Conservation (phyloP, 2,797 vertebrate species). For the Trematomus bernacchii region DNA sequence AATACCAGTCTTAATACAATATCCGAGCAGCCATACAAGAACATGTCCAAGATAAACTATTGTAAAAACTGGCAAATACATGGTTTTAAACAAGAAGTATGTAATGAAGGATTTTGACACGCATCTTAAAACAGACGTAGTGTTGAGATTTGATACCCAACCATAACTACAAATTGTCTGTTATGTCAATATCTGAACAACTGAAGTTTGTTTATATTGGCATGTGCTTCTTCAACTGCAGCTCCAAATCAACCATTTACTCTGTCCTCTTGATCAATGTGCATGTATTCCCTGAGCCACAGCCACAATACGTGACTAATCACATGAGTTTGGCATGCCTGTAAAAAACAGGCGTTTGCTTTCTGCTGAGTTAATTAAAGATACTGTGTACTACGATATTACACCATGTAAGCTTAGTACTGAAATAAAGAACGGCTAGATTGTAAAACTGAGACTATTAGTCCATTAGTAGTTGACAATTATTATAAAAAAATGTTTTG, state of each 20-base stretch:
- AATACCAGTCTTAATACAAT: no score
- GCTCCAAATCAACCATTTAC: neutral
- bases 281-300: neutral
- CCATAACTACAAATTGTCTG: no score
- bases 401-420: neutral
- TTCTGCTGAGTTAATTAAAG: neutral
- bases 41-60: neutral
- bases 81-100: conserved; percentile 8
- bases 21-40: rapidly evolving
- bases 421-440: neutral
- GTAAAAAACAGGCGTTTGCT: neutral
- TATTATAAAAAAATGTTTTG: no score
- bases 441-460: neutral
- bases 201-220: neutral
- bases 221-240: neutral
- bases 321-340: neutral
- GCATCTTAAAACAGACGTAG: no score
- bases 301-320: neutral
- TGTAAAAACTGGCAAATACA: neutral
- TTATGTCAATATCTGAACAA: no score
- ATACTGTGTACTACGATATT: neutral
- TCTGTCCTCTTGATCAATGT: neutral
- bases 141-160: neutral
- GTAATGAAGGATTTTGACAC: neutral
- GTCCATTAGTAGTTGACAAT: neutral